These are phyloP conservation scores for Gonocerus acuteangulatus DNA, from an alignment of 2,888 invertebrate genomes.

Conservation along the genomic window DNA sequence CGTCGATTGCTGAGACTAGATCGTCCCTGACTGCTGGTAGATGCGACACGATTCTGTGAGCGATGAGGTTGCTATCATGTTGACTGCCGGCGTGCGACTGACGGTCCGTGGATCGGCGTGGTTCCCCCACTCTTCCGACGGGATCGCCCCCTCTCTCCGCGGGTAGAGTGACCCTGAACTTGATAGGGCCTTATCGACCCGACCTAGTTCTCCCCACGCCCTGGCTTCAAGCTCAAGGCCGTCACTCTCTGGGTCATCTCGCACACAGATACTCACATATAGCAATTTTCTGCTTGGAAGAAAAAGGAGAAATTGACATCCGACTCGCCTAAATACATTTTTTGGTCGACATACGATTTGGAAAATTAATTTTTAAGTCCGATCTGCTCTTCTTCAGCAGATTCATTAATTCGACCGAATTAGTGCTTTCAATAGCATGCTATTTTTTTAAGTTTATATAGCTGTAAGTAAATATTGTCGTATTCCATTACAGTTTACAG, in stretches of 20 bases:
- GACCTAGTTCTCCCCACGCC: conserved; percentile 43
- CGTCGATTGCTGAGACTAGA: background rate
- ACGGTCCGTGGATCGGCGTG: conserved; percentile 34
- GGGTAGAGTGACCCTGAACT: conserved; percentile 39
- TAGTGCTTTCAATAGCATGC: no score
- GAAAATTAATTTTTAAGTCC: no score
- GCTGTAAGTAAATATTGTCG: no score
- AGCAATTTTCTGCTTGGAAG: no score
- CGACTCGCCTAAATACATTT: no score
- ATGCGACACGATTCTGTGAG: background rate
- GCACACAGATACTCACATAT: no score
- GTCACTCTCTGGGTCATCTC: background rate
- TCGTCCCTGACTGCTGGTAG: conserved; percentile 1
- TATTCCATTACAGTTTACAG: no score
- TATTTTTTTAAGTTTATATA: no score
- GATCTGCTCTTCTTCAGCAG: no score
- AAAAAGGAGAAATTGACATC: no score
- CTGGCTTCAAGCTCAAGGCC: conserved; percentile 10
- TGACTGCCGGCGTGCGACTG: conserved; percentile 21
- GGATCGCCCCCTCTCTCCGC: conserved; percentile 9
- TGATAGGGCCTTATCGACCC: conserved; percentile 44
- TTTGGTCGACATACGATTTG: no score
- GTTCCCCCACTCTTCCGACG: conserved; percentile 37
- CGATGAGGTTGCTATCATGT: conserved; percentile 1
- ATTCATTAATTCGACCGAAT: no score